Conservation (phyloP, 2,113 vertebrate species). For the Ammospiza nelsoni region DNA sequence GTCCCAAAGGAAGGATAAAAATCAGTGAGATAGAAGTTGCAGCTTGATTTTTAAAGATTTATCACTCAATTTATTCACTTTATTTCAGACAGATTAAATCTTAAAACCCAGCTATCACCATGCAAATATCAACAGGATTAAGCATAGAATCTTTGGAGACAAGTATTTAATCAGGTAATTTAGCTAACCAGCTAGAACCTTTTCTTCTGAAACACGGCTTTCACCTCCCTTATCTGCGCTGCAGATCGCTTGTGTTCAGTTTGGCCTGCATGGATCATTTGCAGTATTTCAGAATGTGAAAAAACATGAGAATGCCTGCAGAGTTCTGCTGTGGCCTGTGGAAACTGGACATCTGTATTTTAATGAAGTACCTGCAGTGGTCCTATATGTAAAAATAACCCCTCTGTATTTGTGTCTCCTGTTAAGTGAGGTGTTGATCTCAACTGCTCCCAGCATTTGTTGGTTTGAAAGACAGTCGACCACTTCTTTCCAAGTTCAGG, state of each 20-base stretch:
- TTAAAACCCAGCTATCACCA: not conserved
- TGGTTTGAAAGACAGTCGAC: not conserved
- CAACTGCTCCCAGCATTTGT: not conserved
- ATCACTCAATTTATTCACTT: not conserved
- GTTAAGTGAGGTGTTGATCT: not conserved
- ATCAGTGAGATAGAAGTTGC: not conserved
- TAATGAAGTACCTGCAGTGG: not conserved
- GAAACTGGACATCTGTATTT: not conserved
- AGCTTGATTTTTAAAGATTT: not conserved
- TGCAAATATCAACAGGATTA: slow-evolving; percentile 24
- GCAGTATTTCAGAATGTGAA: not conserved
- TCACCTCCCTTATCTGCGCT: not conserved
- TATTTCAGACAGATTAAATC: not conserved
- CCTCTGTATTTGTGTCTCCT: not conserved
- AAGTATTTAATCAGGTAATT: not conserved
- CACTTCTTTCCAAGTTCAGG: not conserved
- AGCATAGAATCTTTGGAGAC: not conserved
- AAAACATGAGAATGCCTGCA: not conserved
- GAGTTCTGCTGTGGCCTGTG: not conserved
- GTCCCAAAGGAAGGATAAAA: not conserved
- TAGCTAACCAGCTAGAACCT: not conserved
- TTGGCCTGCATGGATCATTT: not conserved
- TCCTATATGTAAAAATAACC: not conserved
- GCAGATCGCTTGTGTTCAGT: not conserved
- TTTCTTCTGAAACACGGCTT: not conserved